These are phyloP conservation scores for Tipula unca DNA, from an alignment of 2,888 invertebrate genomes.

Conservation along the genomic window DNA sequence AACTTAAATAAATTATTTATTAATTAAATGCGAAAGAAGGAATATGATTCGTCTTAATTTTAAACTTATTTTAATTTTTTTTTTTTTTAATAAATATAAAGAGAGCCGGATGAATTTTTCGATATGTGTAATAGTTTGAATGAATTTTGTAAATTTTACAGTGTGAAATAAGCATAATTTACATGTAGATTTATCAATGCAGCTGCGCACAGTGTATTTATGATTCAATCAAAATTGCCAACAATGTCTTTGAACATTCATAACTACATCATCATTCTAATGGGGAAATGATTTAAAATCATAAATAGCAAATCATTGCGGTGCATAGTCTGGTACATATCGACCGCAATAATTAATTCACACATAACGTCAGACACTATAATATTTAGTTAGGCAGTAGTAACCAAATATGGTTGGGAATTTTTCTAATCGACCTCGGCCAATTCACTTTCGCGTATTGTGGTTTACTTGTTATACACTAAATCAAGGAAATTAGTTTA, in stretches of 20 bases:
- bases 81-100: not conserved
- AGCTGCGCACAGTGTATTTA: not conserved
- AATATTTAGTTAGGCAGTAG: not conserved
- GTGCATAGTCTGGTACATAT: no score
- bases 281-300: not conserved
- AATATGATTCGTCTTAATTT: not conserved
- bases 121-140: not conserved
- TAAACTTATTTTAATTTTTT: not conserved
- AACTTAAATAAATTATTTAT: not conserved
- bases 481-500: not conserved
- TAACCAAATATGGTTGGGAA: not conserved
- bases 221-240: not conserved
- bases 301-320: not conserved
- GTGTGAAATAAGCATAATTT: not conserved
- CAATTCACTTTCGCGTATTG: not conserved
- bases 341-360: not conserved
- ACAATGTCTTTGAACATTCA: not conserved
- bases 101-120: not conserved
- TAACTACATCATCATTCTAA: not conserved
- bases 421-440: not conserved
- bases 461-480: not conserved
- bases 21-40: not conserved
- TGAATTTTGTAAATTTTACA: not conserved
- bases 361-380: not conserved
- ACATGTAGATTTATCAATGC: not conserved